These are phyloP conservation scores for Platyscapa corneri DNA, from an alignment of 1,140 invertebrate genomes.

Conservation along the genomic window DNA sequence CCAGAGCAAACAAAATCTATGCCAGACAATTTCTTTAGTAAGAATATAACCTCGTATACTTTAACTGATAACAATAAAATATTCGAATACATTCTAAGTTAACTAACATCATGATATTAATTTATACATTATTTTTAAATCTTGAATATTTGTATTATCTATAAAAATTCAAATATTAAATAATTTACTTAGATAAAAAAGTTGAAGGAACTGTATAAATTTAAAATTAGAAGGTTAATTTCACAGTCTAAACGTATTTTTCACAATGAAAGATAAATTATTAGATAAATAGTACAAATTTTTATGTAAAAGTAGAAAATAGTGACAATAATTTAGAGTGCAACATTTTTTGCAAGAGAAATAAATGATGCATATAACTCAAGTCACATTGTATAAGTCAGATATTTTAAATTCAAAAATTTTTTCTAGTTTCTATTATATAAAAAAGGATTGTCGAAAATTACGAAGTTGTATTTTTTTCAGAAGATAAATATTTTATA, in stretches of 20 bases:
- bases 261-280: not conserved
- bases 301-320: not conserved
- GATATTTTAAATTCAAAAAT: constrained; percentile 1
- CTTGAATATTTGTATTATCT: not conserved
- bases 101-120: too few relatives aligned
- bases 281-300: not conserved
- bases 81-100: too few relatives aligned
- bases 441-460: too few relatives aligned
- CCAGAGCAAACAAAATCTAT: not conserved
- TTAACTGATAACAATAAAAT: too few relatives aligned
- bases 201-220: not conserved
- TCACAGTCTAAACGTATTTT: not conserved
- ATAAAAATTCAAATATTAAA: too few relatives aligned
- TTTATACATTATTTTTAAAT: too few relatives aligned
- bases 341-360: not conserved
- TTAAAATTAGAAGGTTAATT: not conserved
- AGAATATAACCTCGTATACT: not conserved
- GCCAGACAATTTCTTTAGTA: not conserved
- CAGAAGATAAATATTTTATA: too few relatives aligned
- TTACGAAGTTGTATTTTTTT: too few relatives aligned
- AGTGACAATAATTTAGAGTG: not conserved
- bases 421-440: too few relatives aligned
- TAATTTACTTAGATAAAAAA: too few relatives aligned
- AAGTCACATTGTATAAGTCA: not conserved
- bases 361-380: not conserved